These are phyloP conservation scores for Pitangus sulphuratus DNA, from an alignment of 2,797 vertebrate species.

Conservation along the genomic window DNA sequence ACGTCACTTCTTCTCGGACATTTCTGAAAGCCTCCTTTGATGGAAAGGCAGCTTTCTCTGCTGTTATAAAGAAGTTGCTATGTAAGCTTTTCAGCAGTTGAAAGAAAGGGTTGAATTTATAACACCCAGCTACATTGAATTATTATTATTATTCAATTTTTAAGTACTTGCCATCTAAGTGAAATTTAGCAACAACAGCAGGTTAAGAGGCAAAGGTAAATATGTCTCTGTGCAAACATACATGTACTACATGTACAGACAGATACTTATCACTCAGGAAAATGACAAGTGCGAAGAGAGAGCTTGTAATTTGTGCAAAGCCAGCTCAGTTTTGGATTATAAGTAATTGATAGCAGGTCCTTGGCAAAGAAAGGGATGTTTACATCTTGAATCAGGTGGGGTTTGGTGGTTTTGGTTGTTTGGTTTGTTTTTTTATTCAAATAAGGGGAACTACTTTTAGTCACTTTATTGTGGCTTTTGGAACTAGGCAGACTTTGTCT, in stretches of 20 bases:
- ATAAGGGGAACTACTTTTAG: background rate
- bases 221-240: background rate
- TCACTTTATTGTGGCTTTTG: background rate
- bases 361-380: background rate
- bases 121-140: background rate
- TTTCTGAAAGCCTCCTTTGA: background rate
- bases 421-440: background rate
- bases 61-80: background rate
- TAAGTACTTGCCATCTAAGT: background rate
- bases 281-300: background rate
- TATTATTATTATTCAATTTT: background rate
- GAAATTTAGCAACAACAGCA: background rate
- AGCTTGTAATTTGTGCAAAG: background rate
- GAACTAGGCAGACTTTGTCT: background rate
- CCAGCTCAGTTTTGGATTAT: background rate
- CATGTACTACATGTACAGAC: background rate
- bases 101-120: background rate
- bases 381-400: background rate
- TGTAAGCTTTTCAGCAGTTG: background rate
- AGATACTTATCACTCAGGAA: background rate
- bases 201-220: background rate
- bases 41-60: background rate
- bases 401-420: background rate
- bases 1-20: background rate
- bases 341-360: background rate